Percentiles rank a stretch among this genome's conserved stretches.
phyloP scores from a whole-genome alignment of 1,140 invertebrate species.

The Psix sp. region DNA sequence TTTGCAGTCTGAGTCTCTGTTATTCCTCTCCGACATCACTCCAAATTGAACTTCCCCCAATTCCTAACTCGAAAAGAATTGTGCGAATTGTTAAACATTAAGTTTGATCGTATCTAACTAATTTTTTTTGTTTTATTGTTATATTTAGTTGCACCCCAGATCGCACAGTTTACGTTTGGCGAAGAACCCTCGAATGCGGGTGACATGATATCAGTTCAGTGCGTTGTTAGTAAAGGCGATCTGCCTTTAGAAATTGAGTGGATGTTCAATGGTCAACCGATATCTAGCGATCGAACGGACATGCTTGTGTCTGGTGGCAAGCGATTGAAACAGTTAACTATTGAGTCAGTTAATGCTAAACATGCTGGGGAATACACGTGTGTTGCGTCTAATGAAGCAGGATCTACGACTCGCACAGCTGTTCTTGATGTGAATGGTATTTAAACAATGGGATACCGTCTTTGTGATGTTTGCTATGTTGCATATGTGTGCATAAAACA shows the following conservation, averaged over 20 bases:
- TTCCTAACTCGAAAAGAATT: no score
- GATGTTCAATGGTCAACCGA: conserved; percentile 79
- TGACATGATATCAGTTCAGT: conserved; percentile 82
- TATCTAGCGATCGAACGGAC: conserved; percentile 65
- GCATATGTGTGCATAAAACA: no score
- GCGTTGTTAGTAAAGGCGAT: conserved; percentile 85
- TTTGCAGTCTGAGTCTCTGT: no score
- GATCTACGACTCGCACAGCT: conserved; percentile 79
- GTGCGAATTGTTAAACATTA: no score
- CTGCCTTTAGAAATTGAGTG: conserved; percentile 83
- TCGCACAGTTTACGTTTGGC: conserved; percentile 81
- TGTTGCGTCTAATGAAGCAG: conserved; percentile 79
- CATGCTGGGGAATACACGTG: conserved; percentile 83
- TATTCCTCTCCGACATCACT: no score
- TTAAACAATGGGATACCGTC: no score
- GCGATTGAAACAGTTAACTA: conserved; percentile 78
- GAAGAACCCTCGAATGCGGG: conserved; percentile 83
- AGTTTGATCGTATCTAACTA: background rate
- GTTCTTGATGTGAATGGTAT: conserved; percentile 82
- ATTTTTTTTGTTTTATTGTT: background rate
- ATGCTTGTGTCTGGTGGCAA: conserved; percentile 78
- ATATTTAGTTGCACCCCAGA: conserved; percentile 81
- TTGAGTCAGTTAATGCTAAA: conserved; percentile 78
- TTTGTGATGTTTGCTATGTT: background rate
- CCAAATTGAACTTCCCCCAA: no score